A percentile compares a stretch with the other conserved stretches of the same genome.
Evolutionary conservation across 37 sponge, comb jelly and placozoan genomes (phyloP).

Genomic region (Dysidea cf. avara): DNA sequence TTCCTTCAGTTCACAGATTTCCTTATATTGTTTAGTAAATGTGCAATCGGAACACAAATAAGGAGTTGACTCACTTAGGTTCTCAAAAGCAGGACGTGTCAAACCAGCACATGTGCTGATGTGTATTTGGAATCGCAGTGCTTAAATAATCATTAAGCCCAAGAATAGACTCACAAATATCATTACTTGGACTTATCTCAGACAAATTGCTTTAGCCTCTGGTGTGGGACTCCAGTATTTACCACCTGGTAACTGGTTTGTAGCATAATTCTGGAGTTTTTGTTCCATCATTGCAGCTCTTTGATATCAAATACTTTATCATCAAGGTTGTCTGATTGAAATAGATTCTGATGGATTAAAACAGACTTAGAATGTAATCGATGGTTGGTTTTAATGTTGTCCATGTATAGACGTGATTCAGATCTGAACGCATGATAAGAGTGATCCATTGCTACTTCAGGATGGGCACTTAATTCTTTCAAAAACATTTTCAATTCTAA

Average conservation of each 20-base stretch:
- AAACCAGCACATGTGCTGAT: no score
- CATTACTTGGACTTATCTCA: slow-evolving; percentile 40
- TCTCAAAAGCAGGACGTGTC: no score
- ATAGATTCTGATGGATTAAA: slow-evolving; percentile 1
- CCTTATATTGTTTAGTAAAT: no score
- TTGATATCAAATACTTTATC: background rate
- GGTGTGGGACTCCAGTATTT: slow-evolving; percentile 46
- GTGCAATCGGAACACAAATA: no score
- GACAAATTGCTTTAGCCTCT: slow-evolving; percentile 18
- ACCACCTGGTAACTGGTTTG: slow-evolving; percentile 41
- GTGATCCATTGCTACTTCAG: slow-evolving; percentile 3
- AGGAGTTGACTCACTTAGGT: no score
- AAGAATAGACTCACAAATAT: slow-evolving; percentile 43
- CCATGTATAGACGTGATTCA: slow-evolving; percentile 28
- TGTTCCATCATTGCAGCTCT: slow-evolving; percentile 33
- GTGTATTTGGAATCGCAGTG: slow-evolving; percentile 6
- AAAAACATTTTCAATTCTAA: slow-evolving; percentile 29
- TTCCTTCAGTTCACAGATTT: no score
- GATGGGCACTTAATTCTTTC: slow-evolving; percentile 13
- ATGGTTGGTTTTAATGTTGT: slow-evolving; percentile 13
- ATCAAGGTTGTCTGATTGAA: background rate
- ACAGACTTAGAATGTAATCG: background rate
- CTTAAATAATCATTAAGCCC: slow-evolving; percentile 45
- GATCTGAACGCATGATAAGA: slow-evolving; percentile 16
- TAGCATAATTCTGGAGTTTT: slow-evolving; percentile 37